These are phyloP conservation scores for Cerastis leucographa DNA, from an alignment of 2,888 invertebrate genomes.

Conservation along the genomic window DNA sequence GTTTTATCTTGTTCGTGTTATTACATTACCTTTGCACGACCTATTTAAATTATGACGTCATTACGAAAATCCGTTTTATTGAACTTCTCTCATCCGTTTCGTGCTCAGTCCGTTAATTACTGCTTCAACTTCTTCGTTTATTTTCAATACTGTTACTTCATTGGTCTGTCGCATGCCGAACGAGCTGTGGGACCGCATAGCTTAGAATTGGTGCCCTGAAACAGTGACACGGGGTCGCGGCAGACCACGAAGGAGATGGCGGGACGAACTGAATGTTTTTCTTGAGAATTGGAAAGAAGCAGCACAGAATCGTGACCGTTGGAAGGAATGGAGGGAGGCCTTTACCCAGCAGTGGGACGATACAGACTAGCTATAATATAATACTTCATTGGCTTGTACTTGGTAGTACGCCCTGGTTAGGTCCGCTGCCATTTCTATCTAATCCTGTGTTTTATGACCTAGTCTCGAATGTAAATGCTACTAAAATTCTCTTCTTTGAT, in stretches of 20 bases:
- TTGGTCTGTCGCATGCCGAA: too few species aligned
- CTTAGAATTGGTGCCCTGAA: too few species aligned
- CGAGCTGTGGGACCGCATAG: too few species aligned
- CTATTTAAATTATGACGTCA: conserved; percentile 38
- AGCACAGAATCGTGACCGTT: too few species aligned
- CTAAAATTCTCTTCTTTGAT: not conserved
- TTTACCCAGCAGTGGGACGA: too few species aligned
- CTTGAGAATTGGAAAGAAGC: too few species aligned
- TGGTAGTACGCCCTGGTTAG: not conserved
- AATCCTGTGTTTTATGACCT: not conserved
- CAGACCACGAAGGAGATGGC: too few species aligned
- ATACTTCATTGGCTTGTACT: not conserved
- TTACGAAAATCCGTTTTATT: conserved; percentile 23
- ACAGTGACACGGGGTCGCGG: too few species aligned
- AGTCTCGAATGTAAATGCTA: not conserved
- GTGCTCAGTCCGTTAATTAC: not conserved
- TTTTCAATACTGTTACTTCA: not conserved
- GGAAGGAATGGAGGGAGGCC: too few species aligned
- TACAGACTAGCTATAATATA: too few species aligned
- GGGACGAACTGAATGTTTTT: too few species aligned
- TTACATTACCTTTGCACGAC: conserved; percentile 50
- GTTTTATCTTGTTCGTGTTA: conserved; percentile 59
- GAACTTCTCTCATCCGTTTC: not conserved
- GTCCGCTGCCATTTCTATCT: not conserved
- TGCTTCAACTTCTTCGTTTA: not conserved